Evolutionary conservation across 2,797 vertebrate species (phyloP).

Genomic region (Rhinatrema bivittatum): DNA sequence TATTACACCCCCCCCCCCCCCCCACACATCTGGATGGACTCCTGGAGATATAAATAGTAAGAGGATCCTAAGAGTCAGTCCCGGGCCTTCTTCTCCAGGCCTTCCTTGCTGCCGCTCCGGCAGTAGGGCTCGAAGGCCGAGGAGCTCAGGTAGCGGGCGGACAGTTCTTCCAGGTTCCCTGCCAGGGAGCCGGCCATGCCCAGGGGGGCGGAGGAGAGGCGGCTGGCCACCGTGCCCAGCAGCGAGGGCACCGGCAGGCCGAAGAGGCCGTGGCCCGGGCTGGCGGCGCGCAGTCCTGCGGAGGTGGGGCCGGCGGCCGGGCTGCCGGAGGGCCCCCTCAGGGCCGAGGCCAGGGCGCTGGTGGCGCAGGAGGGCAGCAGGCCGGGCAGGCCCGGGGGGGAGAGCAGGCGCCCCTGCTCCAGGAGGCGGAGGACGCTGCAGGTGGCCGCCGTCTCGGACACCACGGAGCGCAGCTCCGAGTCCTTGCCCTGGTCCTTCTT

Average conservation of each 20-base stretch:
- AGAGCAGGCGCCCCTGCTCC: conserved; percentile 87
- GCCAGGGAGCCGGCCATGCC: conserved; percentile 83
- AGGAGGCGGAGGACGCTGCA: conserved; percentile 90
- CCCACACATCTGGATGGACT: neutral
- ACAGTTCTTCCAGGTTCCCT: conserved; percentile 94
- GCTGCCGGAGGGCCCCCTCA: conserved; percentile 65
- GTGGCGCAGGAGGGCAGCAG: conserved; percentile 80
- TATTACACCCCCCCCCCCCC: no score
- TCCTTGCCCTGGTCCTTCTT: conserved; percentile 97
- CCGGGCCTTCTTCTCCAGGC: conserved; percentile 84
- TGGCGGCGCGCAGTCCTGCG: conserved; percentile 59
- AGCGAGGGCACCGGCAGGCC: conserved; percentile 86
- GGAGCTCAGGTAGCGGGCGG: conserved; percentile 90
- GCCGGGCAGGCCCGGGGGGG: conserved; percentile 78
- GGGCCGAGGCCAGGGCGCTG: conserved; percentile 59
- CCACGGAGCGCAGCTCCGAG: conserved; percentile 87
- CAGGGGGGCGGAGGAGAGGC: conserved; percentile 77
- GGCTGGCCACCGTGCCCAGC: conserved; percentile 77
- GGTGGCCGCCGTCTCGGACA: conserved; percentile 89
- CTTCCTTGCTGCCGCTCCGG: conserved; percentile 84
- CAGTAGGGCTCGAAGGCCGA: conserved; percentile 95
- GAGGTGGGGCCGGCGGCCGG: conserved; percentile 61
- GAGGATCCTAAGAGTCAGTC: conserved; percentile 63
- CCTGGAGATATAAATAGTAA: conserved; percentile 53
- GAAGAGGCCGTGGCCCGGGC: conserved; percentile 73